A percentile compares a stretch with the other conserved stretches of the same genome.
phyloP scores from a whole-genome alignment of 2,797 vertebrate species.

The Graptemys geographica region DNA sequence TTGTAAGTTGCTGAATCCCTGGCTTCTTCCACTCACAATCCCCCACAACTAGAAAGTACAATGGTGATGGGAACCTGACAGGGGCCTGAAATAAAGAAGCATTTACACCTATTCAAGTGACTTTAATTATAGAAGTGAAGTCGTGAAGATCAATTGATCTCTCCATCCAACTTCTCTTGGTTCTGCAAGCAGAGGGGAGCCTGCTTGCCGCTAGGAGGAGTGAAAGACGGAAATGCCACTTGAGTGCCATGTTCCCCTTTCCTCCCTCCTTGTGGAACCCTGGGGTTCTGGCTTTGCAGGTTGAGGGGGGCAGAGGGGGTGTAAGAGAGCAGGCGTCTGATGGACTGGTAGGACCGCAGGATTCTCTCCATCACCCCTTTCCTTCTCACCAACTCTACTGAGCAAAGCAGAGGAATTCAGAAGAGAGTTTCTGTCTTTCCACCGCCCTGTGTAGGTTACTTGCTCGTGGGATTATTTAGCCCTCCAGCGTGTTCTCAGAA shows the following conservation, averaged over 20 bases:
- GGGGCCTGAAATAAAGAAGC: background rate
- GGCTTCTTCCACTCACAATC: background rate
- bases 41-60: background rate
- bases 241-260: background rate
- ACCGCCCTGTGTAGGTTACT: background rate
- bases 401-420: background rate
- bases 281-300: background rate
- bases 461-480: fast-evolving
- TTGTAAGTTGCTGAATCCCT: background rate
- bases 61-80: background rate
- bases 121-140: background rate
- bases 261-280: background rate
- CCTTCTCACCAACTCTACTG: background rate
- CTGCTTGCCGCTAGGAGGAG: background rate
- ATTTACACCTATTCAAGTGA: background rate
- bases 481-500: background rate
- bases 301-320: background rate
- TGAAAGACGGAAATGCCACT: background rate
- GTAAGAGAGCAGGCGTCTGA: background rate
- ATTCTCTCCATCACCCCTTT: background rate
- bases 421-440: background rate
- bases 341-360: background rate
- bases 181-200: background rate
- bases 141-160: background rate
- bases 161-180: background rate